A percentile compares a stretch with the other conserved stretches of the same genome.
Evolutionary conservation across 2,888 invertebrate species (phyloP).

Genomic region (Melolontha melolontha): DNA sequence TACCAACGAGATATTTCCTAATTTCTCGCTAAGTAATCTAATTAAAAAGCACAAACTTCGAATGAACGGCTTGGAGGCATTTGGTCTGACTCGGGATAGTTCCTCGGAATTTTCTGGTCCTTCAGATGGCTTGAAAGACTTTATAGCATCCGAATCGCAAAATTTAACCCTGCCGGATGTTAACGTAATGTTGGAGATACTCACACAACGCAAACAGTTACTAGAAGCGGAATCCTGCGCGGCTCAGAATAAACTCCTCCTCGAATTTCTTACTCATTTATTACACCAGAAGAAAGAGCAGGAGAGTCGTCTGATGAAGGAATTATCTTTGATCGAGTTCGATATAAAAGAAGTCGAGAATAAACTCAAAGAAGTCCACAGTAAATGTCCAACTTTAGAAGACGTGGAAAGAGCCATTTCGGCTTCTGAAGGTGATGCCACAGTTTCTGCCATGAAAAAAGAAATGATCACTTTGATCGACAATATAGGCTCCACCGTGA

Average conservation of each 20-base stretch:
- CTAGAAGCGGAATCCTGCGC: slow-evolving; percentile 85
- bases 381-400: slow-evolving; percentile 70
- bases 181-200: slow-evolving; percentile 82
- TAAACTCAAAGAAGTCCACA: slow-evolving; percentile 71
- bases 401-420: slow-evolving; percentile 67
- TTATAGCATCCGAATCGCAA: slow-evolving; percentile 77
- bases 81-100: slow-evolving; percentile 62
- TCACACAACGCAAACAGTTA: slow-evolving; percentile 82
- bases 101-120: slow-evolving; percentile 64
- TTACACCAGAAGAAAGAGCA: slow-evolving; percentile 78
- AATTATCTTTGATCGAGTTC: slow-evolving; percentile 80
- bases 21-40: slow-evolving; percentile 86
- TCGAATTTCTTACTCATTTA: slow-evolving; percentile 86
- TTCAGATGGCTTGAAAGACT: slow-evolving; percentile 71
- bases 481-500: slow-evolving; percentile 67
- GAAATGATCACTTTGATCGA: slow-evolving; percentile 71
- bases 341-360: slow-evolving; percentile 80
- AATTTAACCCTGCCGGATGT: slow-evolving; percentile 83
- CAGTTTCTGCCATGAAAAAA: slow-evolving; percentile 69
- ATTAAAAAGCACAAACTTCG: slow-evolving; percentile 77
- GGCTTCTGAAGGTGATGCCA: slow-evolving; percentile 63
- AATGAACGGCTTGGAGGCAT: slow-evolving; percentile 65
- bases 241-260: slow-evolving; percentile 83
- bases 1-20: slow-evolving; percentile 83
- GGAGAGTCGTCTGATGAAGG: slow-evolving; percentile 70